A percentile compares a stretch with the other conserved stretches of the same genome.
Evolutionary conservation across 1,140 invertebrate species (phyloP).

Genomic region (Acyrthosiphon pisum): DNA sequence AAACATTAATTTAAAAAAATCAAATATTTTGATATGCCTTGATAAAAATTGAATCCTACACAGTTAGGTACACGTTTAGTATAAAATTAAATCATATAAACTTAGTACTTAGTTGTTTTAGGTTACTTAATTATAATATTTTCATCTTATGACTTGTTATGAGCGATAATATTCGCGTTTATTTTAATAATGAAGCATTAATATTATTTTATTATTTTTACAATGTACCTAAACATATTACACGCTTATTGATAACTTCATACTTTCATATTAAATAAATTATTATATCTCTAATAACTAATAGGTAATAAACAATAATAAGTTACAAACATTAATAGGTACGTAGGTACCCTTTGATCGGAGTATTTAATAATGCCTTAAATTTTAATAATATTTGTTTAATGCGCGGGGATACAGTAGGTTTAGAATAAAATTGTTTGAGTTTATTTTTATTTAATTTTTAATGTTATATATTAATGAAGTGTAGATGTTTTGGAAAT

Average conservation of each 20-base stretch:
- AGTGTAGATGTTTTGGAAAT: not conserved
- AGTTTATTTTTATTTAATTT: not conserved
- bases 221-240: not conserved
- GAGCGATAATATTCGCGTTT: not conserved
- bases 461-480: not conserved
- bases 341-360: not conserved
- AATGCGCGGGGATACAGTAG: not conserved
- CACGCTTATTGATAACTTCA: not conserved
- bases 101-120: too few relatives aligned
- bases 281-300: not conserved
- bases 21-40: too few relatives aligned
- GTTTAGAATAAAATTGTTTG: not conserved
- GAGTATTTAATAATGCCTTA: not conserved
- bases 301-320: not conserved
- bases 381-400: not conserved
- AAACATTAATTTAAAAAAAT: not conserved
- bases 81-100: not conserved
- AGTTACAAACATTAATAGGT: not conserved
- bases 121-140: not conserved
- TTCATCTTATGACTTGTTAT: not conserved
- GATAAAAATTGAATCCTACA: not conserved
- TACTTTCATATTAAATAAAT: conserved; percentile 2
- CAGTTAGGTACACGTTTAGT: too few relatives aligned
- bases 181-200: not conserved
- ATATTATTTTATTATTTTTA: not conserved